Evolutionary conservation across 2,888 invertebrate genomes (phyloP), one percentile per base, ranked within the genome.

Genomic region (Leptarthrus brevirostris): DNA sequence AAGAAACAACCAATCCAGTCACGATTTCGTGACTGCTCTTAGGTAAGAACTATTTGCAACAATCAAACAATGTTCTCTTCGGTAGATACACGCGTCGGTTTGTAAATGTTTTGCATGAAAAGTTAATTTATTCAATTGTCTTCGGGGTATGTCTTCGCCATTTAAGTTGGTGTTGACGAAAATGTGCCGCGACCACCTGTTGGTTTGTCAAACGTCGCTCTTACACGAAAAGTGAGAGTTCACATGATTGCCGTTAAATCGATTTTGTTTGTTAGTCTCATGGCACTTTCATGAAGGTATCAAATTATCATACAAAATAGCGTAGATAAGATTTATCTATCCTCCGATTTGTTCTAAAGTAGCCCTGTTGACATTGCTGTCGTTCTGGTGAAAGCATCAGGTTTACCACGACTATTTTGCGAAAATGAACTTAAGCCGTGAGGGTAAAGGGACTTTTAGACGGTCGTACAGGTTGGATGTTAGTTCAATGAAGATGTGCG

Each of bases 101-200:
- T 64, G 64, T 47, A 64, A 64, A 64, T 36, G 24, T 18, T 64
- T 6, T 16, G 14, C 40, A 44, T 22, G 47, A 24, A 64, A 24
- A 12, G 26, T 24, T 44, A 64, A 64, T 44, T 47, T 44, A 64
- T 47, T 22, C 64, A 64, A 64, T 24, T 64, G 64, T 64, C n/a
- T 64, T 47, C 22, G n/a, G n/a, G n/a, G n/a, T n/a, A n/a, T n/a
- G n/a, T n/a, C n/a, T n/a, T n/a, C n/a, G n/a, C n/a, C n/a, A n/a
- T n/a, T n/a, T n/a, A n/a, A n/a, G n/a, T n/a, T n/a, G n/a, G n/a
- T n/a, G n/a, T n/a, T n/a, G n/a, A n/a, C n/a, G n/a, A n/a, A n/a
- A n/a, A 34, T n/a, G 18, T 61, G 61, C 61, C 30, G 16, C 36
- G 14, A n/a, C 14, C 24, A 22, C 44, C n/a, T 20, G 49, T 49